Conservation (phyloP, 2,888 invertebrate species). For the Nyleta sp. region DNA sequence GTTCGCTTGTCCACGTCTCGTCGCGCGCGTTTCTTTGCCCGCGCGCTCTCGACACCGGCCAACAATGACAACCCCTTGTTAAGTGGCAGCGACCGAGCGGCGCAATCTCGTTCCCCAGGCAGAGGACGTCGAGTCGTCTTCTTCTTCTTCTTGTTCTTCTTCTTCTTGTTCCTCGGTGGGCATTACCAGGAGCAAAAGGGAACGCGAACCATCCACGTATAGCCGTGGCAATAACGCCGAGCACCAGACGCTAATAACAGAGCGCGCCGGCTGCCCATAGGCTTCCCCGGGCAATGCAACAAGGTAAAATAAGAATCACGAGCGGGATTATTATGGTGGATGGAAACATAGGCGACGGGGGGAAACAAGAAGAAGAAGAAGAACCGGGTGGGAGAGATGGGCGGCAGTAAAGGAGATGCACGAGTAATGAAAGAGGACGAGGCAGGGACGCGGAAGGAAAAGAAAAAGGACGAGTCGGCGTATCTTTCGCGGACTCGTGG, state of each 20-base stretch:
- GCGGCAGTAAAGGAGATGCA: conserved; percentile 64
- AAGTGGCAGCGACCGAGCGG: conserved; percentile 4
- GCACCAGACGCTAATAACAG: conserved; percentile 83
- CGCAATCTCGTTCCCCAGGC: conserved; percentile 24
- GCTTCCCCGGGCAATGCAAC: conserved; percentile 81
- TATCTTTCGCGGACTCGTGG: conserved; percentile 34
- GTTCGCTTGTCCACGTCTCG: too few species aligned
- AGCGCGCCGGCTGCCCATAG: conserved; percentile 82
- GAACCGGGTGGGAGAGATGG: conserved; percentile 24
- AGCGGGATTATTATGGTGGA: conserved; percentile 82
- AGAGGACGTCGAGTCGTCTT: conserved; percentile 27
- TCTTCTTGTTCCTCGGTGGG: conserved; percentile 32
- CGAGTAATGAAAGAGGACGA: conserved; percentile 63
- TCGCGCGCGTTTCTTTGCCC: too few species aligned
- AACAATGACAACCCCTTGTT: conserved; percentile 18
- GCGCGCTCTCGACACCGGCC: too few species aligned
- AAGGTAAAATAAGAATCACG: conserved; percentile 80
- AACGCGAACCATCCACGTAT: conserved; percentile 74
- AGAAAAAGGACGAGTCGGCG: conserved; percentile 40
- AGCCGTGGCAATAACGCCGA: conserved; percentile 81
- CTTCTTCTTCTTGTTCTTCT: conserved; percentile 20
- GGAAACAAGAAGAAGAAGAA: conserved; percentile 43
- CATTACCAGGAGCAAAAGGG: conserved; percentile 68
- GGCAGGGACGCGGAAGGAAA: conserved; percentile 48
- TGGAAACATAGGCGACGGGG: conserved; percentile 71